A percentile compares a stretch with the other conserved stretches of the same genome.
Conservation (phyloP, 1,140 invertebrate species). For the Nomia melanderi region DNA sequence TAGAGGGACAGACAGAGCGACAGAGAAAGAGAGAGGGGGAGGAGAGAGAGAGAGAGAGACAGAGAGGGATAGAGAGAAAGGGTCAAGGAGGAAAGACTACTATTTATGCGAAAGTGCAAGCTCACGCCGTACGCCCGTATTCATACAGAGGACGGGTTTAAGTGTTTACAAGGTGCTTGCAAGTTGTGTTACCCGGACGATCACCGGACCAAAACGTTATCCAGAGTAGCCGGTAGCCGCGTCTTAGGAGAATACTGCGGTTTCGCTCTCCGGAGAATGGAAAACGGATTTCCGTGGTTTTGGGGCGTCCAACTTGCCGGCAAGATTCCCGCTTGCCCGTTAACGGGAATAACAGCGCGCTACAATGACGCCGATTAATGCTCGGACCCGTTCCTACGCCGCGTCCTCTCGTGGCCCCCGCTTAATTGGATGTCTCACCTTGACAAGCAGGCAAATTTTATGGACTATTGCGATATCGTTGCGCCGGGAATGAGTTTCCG, state of each 20-base stretch:
- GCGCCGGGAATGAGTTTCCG: background rate
- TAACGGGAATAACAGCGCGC: slow-evolving; percentile 39
- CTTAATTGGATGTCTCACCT: slow-evolving; percentile 37
- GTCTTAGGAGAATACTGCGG: slow-evolving; percentile 54
- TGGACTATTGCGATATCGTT: background rate
- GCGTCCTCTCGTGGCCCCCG: background rate
- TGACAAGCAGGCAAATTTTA: background rate
- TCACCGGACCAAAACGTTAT: slow-evolving; percentile 61
- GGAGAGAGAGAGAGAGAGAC: background rate
- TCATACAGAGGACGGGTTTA: slow-evolving; percentile 19
- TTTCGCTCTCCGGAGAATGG: slow-evolving; percentile 46
- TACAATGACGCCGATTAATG: slow-evolving; percentile 58
- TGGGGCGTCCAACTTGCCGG: slow-evolving; percentile 44
- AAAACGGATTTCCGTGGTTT: slow-evolving; percentile 66
- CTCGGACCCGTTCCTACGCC: background rate
- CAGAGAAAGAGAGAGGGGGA: background rate
- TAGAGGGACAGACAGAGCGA: background rate
- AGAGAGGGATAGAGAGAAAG: background rate
- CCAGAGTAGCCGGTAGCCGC: slow-evolving; percentile 39
- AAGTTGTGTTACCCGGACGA: slow-evolving; percentile 52
- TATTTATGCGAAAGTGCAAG: slow-evolving; percentile 46
- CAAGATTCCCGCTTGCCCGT: slow-evolving; percentile 28
- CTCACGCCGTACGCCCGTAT: slow-evolving; percentile 15
- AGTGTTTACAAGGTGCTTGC: slow-evolving; percentile 55
- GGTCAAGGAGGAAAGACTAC: background rate